A percentile compares a stretch with the other conserved stretches of the same genome.
Conservation (phyloP, 2,888 invertebrate species). For the Amitus sp. region DNA sequence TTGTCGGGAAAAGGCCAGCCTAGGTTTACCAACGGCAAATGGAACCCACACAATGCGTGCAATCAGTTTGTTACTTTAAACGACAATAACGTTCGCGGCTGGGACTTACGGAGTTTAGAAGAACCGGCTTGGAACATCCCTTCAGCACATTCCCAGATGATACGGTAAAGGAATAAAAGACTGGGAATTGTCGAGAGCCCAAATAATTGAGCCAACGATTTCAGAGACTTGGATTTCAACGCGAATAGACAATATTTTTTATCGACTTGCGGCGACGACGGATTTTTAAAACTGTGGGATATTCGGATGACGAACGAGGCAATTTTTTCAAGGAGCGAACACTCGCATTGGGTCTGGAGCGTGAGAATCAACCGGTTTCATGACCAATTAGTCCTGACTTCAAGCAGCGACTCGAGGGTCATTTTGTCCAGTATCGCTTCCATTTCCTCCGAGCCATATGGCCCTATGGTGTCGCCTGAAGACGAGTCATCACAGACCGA, state of each 20-base stretch:
- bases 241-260: conserved; percentile 96
- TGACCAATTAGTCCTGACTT: conserved; percentile 93
- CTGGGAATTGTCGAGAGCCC: not conserved
- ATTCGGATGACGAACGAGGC: conserved; percentile 83
- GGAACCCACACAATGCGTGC: conserved; percentile 95
- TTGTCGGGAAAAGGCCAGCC: conserved; percentile 78
- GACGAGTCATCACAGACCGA: conserved; percentile 66
- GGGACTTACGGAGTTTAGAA: conserved; percentile 83
- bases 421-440: conserved; percentile 88
- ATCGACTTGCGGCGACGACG: conserved; percentile 96
- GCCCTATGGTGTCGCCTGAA: conserved; percentile 67
- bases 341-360: conserved; percentile 95
- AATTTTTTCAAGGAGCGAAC: conserved; percentile 82
- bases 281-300: conserved; percentile 96
- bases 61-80: conserved; percentile 87
- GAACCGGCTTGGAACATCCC: conserved; percentile 86
- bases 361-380: conserved; percentile 96
- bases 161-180: conserved; percentile 64
- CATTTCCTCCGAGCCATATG: conserved; percentile 84
- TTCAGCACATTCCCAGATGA: conserved; percentile 87
- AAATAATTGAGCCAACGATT: conserved; percentile 11
- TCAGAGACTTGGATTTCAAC: conserved; percentile 93
- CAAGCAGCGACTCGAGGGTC: conserved; percentile 94
- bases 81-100: conserved; percentile 86
- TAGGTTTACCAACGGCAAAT: conserved; percentile 86